Evolutionary conservation across 1,140 invertebrate species (phyloP), one percentile per base, ranked within the genome.

Genomic region (Telenomus remus): DNA sequence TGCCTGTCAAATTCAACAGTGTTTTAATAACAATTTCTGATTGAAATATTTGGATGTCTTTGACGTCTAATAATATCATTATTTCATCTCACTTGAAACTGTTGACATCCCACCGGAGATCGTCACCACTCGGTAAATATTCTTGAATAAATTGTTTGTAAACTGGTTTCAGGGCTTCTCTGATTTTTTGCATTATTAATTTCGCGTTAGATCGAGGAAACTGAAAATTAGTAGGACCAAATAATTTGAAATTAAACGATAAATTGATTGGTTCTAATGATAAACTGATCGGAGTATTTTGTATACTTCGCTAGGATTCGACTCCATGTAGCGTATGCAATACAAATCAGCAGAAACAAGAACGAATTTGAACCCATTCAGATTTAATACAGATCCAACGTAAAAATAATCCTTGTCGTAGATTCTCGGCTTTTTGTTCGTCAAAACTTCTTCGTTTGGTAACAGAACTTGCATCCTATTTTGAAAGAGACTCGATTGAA

Each of bases 271-370:
- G n/a, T 27, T 6, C 19, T 27, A 27, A 27, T 27, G 11, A 13
- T 59, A 57, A 14, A 27, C 12, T 60, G 6, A 27, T 27, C 19
- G 19, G 19, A 1, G 6, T 27, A 27, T 27, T 27, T 27, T 33
- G 7, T 76, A 83, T 80, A 95, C 95, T 90, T 95, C 90, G 69
- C 91, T 81, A 59, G 90, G 84, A 86, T 95, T 88, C n/a, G 92
- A 80, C 85, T 98, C 96, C 95, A 97, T 95, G 83, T 95, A 97
- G 46, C 92, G 89, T 55, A 96, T 88, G 3, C 94, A 92, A 84
- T 96, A 97, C 82, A 96, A 93, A 84, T 98, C 96, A 7, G 95
- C 94, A 27, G 92, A 92, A 13, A 92, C 89, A 4, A 97, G 85
- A 59, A 93, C 81, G 83, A 97, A 97, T 11, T 91, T 87, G 83